A percentile compares a stretch with the other conserved stretches of the same genome.
phyloP scores from a whole-genome alignment of 2,797 vertebrate species.

The Thripadectes ignobilis region DNA sequence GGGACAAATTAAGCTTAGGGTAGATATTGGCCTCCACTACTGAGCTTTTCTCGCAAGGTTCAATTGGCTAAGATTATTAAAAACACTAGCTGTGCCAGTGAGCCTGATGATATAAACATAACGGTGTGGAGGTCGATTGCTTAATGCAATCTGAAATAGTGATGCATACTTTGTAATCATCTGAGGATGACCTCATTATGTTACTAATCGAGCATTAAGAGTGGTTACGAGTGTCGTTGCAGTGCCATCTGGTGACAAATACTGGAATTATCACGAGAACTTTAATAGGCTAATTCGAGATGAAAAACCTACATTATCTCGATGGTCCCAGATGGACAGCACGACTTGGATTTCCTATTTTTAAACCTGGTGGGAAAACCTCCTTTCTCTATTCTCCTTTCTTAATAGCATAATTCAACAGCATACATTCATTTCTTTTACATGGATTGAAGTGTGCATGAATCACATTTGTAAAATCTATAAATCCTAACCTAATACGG shows the following conservation, averaged over 20 bases:
- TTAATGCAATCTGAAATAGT: background rate
- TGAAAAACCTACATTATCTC: background rate
- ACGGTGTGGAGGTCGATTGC: background rate
- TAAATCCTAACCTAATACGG: background rate
- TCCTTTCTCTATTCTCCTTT: background rate
- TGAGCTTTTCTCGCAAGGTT: background rate
- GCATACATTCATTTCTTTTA: background rate
- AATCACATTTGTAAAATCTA: background rate
- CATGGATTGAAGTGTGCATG: background rate
- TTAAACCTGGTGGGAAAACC: background rate
- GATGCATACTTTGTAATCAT: no score
- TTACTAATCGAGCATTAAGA: rapidly evolving
- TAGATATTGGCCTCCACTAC: background rate
- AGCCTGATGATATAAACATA: background rate
- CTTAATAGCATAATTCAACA: background rate
- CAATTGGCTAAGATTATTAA: background rate
- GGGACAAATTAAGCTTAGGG: background rate
- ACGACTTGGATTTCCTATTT: background rate
- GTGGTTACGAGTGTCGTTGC: background rate
- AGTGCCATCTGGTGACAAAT: conserved; percentile 50
- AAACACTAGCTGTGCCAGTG: background rate
- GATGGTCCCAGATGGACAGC: background rate
- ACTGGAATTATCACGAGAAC: background rate
- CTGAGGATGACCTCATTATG: background rate
- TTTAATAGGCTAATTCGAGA: background rate